These are phyloP conservation scores for Atractosteus spatula DNA, from an alignment of 2,113 vertebrate genomes.

Conservation along the genomic window DNA sequence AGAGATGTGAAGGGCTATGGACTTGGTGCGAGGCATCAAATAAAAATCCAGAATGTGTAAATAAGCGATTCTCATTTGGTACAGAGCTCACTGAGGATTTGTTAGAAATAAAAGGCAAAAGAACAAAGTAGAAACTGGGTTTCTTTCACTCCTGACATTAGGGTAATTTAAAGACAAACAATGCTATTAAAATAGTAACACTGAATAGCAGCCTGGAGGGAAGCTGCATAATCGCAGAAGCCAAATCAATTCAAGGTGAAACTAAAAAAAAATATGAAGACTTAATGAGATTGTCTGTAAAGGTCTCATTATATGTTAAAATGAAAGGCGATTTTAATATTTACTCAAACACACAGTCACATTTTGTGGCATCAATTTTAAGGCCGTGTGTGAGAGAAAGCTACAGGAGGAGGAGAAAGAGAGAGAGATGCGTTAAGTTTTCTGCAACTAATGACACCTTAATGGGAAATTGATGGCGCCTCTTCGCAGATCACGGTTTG, in stretches of 20 bases:
- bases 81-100: neutral
- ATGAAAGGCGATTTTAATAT: slow-evolving; percentile 11
- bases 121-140: neutral
- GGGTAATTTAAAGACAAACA: slow-evolving; percentile 21
- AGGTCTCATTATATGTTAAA: slow-evolving; percentile 16
- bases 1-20: too few species aligned
- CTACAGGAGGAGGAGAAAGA: neutral
- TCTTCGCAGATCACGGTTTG: slow-evolving; percentile 22
- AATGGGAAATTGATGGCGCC: slow-evolving; percentile 29
- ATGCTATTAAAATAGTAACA: slow-evolving; percentile 27
- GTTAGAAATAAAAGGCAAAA: neutral
- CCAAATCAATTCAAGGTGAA: neutral
- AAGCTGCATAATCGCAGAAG: slow-evolving; percentile 16
- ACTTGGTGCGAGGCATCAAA: too few species aligned
- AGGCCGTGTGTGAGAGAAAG: neutral
- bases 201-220: slow-evolving; percentile 5
- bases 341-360: neutral
- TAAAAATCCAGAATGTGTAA: too few species aligned
- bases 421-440: neutral
- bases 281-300: slow-evolving; percentile 16
- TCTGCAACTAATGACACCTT: slow-evolving; percentile 30
- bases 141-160: slow-evolving; percentile 13
- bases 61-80: too few species aligned
- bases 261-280: slow-evolving; percentile 12
- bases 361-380: neutral